Evolutionary conservation across 2,888 invertebrate species (phyloP), one percentile per base, ranked within the genome.

Genomic region (Tiliacea citrago): DNA sequence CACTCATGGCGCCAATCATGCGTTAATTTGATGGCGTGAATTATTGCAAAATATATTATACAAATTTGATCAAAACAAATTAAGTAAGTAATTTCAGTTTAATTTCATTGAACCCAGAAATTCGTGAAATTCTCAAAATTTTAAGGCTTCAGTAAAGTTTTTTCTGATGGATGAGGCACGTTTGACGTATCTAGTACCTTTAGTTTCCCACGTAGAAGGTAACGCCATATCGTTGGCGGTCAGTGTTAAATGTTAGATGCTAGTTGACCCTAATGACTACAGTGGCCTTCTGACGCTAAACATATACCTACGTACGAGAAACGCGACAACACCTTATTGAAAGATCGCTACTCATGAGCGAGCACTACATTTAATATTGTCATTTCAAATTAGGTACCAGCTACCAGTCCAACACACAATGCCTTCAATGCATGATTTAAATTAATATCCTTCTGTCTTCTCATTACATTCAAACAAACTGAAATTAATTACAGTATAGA

Each of bases 191-290:
- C 13, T 51, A 51, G 16, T 66, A 67, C 53, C 45, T 74, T 35
- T 47, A 73, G 45, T 76, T 66, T 82, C 57, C 58, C 72, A 83
- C 55, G 53, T 77, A 79, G 75, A 83, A 81, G 83, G 85, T 82
- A 82, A 83, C 75, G 77, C 82, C 69, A 84, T 88, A 82, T 75
- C 77, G 77, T 76, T 83, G 84, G 61, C 83, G 81, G 86, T 68
- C 84, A 84, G 86, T 87, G 86, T 83, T 86, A 85, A 86, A 87
- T 85, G 85, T 85, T 90, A 91, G 88, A 89, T 88, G 91, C 90
- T 88, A 90, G 92, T 93, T 94, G 94, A 95, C 94, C 94, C 93
- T 93, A 95, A 95, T 95, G 93, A 94, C 92, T 91, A 83, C 87
- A 88, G 79, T 89, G 94, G 88, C 95, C 95, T 95, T 93, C 92